Evolutionary conservation across 2,113 vertebrate genomes (phyloP).

Genomic region (Nycticebus coucang): DNA sequence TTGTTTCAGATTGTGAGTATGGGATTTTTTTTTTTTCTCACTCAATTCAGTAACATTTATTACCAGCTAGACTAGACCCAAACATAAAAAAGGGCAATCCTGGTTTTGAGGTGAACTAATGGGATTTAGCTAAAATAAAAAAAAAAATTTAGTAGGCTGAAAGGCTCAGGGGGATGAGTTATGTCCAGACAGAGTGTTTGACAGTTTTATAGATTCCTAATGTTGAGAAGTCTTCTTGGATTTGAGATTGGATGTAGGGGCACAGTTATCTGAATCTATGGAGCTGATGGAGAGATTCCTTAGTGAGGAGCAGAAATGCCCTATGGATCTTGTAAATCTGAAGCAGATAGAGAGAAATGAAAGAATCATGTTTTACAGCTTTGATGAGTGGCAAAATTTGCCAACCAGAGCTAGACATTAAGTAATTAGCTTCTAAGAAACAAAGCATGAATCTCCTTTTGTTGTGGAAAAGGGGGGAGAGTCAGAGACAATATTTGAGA

Average conservation of each 20-base stretch:
- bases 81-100: background rate
- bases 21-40: no score
- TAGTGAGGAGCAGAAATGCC: background rate
- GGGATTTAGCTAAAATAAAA: background rate
- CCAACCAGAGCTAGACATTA: background rate
- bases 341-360: background rate
- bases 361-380: background rate
- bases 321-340: background rate
- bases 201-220: slow-evolving; percentile 6
- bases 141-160: background rate
- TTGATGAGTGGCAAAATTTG: background rate
- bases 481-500: slow-evolving; percentile 10
- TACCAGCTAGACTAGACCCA: background rate
- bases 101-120: background rate
- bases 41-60: background rate
- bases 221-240: background rate
- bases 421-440: slow-evolving; percentile 17
- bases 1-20: background rate
- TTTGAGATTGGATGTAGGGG: background rate
- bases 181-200: background rate
- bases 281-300: background rate
- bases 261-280: background rate
- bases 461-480: background rate
- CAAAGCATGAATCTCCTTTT: slow-evolving; percentile 17
- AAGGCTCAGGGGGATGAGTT: background rate